A percentile compares a stretch with the other conserved stretches of the same genome.
Conservation (phyloP, 2,113 vertebrate species). For the rabbit (Oryctolagus cuniculus) region mOryCun1.1 NC_091447.1:39494001-39494500, state of each 20-base stretch:
- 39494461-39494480: neutral
- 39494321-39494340: neutral
- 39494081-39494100: neutral
- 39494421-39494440: neutral
- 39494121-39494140: neutral
- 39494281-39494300: neutral
- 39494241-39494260: neutral
- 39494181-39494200: neutral
- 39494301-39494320: neutral
- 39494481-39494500: neutral
- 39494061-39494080: neutral
- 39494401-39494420: neutral
- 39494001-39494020: neutral
- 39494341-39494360: fast-evolving
- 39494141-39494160: neutral
- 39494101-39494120: neutral
- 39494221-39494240: neutral
- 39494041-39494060: neutral
- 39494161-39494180: neutral
- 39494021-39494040: neutral
- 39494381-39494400: neutral
- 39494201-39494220: neutral
- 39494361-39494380: neutral
- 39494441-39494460: neutral
- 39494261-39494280: neutral